These are phyloP conservation scores for Pandion haliaetus DNA, from an alignment of 2,113 vertebrate species.

Conservation along the genomic window DNA sequence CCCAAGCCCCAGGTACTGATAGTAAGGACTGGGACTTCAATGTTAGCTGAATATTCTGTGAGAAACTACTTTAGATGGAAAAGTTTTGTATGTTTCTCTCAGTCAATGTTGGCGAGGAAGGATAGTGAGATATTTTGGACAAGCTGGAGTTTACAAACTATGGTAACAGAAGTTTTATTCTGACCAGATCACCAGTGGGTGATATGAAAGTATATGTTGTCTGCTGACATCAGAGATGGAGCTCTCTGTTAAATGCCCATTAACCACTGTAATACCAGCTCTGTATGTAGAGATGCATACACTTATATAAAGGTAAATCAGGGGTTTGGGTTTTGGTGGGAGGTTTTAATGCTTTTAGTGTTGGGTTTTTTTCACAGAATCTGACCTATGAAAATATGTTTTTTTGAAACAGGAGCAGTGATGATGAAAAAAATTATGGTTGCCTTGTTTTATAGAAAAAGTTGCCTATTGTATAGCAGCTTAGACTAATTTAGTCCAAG, in stretches of 20 bases:
- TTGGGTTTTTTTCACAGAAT: not conserved
- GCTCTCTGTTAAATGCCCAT: rapidly evolving
- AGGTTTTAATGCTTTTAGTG: not conserved
- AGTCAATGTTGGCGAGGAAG: not conserved
- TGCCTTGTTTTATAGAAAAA: not conserved
- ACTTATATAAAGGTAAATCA: too few relatives aligned
- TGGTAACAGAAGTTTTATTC: not conserved
- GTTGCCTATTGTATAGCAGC: not conserved
- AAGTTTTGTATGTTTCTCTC: not conserved
- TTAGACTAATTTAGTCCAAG: not conserved
- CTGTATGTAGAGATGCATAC: too few relatives aligned
- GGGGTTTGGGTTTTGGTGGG: not conserved
- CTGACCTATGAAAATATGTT: not conserved
- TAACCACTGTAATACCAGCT: not conserved
- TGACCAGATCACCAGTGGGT: not conserved
- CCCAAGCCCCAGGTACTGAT: not conserved
- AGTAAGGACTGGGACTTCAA: not conserved
- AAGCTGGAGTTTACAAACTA: not conserved
- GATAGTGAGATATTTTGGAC: not conserved
- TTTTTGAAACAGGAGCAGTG: not conserved
- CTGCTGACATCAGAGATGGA: not conserved
- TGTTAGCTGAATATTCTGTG: not conserved
- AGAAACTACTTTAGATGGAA: not conserved
- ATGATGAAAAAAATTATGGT: not conserved
- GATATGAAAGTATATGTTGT: not conserved